Evolutionary conservation across 2,888 invertebrate genomes (phyloP), one percentile per base, ranked within the genome.

Genomic region (Cremastinae sp.): DNA sequence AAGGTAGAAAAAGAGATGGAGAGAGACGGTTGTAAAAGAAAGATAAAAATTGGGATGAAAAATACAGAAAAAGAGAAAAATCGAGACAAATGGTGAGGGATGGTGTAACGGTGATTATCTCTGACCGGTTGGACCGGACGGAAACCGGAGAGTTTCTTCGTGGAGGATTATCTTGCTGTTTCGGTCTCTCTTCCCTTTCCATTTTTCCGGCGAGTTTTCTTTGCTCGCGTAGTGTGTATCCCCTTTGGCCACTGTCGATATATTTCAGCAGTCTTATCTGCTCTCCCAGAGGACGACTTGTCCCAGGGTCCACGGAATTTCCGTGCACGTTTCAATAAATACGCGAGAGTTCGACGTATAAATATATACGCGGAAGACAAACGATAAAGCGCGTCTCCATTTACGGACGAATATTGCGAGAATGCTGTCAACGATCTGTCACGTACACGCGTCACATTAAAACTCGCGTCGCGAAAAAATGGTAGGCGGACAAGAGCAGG

Each of bases 191-290:
- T 62, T 75, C 18, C 38, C 47, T 16, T 14, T 38, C 16, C 18
- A 22, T 4, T 8, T 53, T 28, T 53, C 22, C 36, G 12, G 8
- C 5, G 14, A 28, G 51, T 28, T 65, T 43, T 65, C 51, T 65
- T 53, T 22, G 47, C 56, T 2, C 20, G 12, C 18, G 68, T 47
- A 54, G 43, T 61, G 43, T 75, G 83, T 83, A 85, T 81, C 85
- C 84, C 85, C 85, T 85, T 85, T 84, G 84, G 82, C 80, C 81
- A 76, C 83, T 85, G 86, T 86, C 86, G 86, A 87, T 87, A 87
- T 87, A 87, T 86, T 86, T 86, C 86, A 86, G 83, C 84, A 84
- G 84, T 82, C 85, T 87, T 87, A 87, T 87, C 86, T 84, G 81
- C 82, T 85, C 85, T 84, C 84, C 81, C 80, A 83, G 77, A 65